Conservation (phyloP, 2,113 vertebrate genomes). For the Bufo gargarizans region DNA sequence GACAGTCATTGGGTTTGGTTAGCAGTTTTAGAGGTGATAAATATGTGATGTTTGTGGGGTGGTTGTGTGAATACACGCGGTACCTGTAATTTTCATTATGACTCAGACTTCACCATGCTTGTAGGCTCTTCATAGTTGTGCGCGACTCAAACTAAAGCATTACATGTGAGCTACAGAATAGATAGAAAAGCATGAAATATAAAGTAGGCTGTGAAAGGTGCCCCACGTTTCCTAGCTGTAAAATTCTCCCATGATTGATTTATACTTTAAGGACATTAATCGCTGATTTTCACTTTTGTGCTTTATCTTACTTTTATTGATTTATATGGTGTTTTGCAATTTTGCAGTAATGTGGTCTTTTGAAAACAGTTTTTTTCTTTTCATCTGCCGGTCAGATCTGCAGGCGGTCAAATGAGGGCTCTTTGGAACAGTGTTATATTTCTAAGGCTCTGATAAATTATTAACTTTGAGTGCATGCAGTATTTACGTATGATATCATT, state of each 20-base stretch:
- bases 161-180: not conserved
- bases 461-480: constrained; percentile 34
- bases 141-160: not conserved
- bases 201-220: not conserved
- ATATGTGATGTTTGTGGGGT: too few species aligned
- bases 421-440: not conserved
- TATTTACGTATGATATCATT: constrained; percentile 47
- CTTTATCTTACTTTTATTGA: not conserved
- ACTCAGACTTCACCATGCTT: too few species aligned
- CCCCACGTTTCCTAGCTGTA: not conserved
- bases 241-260: not conserved
- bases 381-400: constrained; percentile 12
- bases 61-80: too few species aligned
- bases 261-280: not conserved
- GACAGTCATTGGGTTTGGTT: too few species aligned
- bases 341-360: not conserved
- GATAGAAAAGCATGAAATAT: not conserved
- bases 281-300: not conserved
- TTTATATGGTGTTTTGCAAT: not conserved
- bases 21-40: too few species aligned
- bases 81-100: too few species aligned
- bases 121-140: not conserved
- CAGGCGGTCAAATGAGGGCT: constrained; percentile 32
- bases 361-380: not conserved
- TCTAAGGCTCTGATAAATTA: constrained; percentile 42